Evolutionary conservation across 2,797 vertebrate genomes (phyloP).

Genomic region (Malurus splendens): DNA sequence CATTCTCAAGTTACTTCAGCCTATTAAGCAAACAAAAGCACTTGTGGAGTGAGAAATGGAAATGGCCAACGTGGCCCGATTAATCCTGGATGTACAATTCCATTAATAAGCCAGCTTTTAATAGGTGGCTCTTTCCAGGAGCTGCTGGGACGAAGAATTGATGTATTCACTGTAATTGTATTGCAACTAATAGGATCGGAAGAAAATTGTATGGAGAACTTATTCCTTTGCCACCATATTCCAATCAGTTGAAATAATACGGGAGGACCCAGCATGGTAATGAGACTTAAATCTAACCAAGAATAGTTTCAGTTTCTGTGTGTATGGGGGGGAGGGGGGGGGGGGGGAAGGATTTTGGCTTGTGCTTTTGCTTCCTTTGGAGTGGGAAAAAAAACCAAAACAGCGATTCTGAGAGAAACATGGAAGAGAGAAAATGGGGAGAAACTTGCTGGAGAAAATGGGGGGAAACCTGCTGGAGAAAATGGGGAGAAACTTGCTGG

Average conservation of each 20-base stretch:
- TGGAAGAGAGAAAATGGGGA: background rate
- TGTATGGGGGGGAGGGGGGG: too few species aligned
- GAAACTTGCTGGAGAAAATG: background rate
- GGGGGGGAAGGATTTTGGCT: background rate
- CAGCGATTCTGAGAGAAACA: background rate
- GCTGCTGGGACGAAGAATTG: slow-evolving; percentile 70
- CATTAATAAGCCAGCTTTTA: slow-evolving; percentile 76
- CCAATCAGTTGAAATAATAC: slow-evolving; percentile 74
- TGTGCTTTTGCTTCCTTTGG: background rate
- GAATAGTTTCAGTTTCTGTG: background rate
- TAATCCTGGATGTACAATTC: slow-evolving; percentile 78
- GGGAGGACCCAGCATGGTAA: slow-evolving; percentile 43
- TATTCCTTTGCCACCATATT: slow-evolving; percentile 63
- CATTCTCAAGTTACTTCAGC: slow-evolving; percentile 74
- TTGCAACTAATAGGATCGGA: slow-evolving; percentile 76
- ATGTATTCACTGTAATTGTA: slow-evolving; percentile 75
- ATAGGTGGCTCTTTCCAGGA: slow-evolving; percentile 69
- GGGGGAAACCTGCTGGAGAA: background rate
- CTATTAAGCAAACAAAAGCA: slow-evolving; percentile 79
- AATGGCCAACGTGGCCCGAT: slow-evolving; percentile 69
- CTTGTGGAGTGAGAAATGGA: slow-evolving; percentile 78
- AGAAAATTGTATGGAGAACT: slow-evolving; percentile 70
- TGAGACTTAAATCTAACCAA: background rate
- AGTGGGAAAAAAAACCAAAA: background rate
- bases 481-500: background rate